phyloP scores from a whole-genome alignment of 2,113 vertebrate genomes.

The Callorhinus ursinus region DNA sequence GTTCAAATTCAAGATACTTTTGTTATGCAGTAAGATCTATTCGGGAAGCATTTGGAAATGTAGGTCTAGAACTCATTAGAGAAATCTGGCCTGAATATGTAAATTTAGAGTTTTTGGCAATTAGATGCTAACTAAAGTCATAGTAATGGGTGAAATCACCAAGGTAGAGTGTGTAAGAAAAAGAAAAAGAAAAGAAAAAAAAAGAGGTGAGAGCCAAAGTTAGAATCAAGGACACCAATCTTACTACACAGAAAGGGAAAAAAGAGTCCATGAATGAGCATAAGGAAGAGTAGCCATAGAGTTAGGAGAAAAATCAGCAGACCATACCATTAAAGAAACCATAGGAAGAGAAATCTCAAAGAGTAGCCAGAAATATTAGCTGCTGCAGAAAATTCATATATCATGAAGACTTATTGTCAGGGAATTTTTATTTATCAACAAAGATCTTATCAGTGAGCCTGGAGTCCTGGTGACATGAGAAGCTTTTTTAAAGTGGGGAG shows the following conservation, averaged over 20 bases:
- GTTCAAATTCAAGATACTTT: not conserved
- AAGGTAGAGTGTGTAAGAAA: not conserved
- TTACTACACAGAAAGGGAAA: not conserved
- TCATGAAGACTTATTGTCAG: not conserved
- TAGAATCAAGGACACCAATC: not conserved
- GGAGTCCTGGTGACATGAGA: not conserved
- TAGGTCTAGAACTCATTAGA: not conserved
- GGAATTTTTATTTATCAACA: constrained; percentile 2
- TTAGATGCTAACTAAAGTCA: not conserved
- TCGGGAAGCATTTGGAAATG: not conserved
- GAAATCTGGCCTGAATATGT: not conserved
- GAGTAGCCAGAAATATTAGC: not conserved
- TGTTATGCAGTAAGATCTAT: not conserved
- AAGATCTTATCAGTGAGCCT: not conserved
- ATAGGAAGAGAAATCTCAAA: not conserved
- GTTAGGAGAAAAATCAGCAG: not conserved
- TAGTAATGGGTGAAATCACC: not conserved
- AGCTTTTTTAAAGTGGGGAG: not conserved
- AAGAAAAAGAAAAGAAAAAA: not conserved
- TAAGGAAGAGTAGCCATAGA: not conserved
- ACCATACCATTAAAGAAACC: not conserved
- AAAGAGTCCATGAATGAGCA: not conserved
- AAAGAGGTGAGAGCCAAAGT: not conserved
- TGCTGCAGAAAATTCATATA: not conserved
- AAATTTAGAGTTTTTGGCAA: not conserved